A percentile compares a stretch with the other conserved stretches of the same genome.
Evolutionary conservation across 2,113 vertebrate genomes (phyloP).

Genomic region (Elephas maximus): DNA sequence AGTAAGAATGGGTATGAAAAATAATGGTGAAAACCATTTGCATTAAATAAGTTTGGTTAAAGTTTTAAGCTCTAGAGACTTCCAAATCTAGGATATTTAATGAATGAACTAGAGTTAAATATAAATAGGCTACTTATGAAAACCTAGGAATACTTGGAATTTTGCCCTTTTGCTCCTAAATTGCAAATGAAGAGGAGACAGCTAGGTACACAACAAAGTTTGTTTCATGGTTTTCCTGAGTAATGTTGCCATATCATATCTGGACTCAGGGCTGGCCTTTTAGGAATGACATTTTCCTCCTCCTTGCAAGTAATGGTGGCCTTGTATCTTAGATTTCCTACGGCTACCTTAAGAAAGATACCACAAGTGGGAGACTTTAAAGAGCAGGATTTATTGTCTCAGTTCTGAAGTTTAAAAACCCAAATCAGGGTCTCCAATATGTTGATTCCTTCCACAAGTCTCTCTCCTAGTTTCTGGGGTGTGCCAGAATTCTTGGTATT

Average conservation of each 20-base stretch:
- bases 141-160: neutral
- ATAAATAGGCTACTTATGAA: neutral
- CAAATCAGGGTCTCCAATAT: too few relatives aligned
- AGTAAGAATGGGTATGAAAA: conserved; percentile 12
- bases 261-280: neutral
- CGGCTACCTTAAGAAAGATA: neutral
- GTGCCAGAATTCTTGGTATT: too few relatives aligned
- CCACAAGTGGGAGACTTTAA: too few relatives aligned
- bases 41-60: neutral
- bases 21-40: neutral
- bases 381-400: too few relatives aligned
- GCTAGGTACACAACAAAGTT: neutral
- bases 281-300: neutral
- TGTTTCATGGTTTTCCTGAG: neutral
- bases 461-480: too few relatives aligned
- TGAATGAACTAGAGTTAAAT: neutral
- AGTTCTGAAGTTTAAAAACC: too few relatives aligned
- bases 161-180: neutral
- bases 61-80: neutral
- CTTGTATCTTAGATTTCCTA: neutral
- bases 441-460: too few relatives aligned
- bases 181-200: neutral
- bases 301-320: neutral
- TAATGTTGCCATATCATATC: neutral
- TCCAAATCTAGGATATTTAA: neutral